Evolutionary conservation across 1,140 invertebrate species (phyloP), one percentile per base, ranked within the genome.

Genomic region (Oncopeltus fasciatus): DNA sequence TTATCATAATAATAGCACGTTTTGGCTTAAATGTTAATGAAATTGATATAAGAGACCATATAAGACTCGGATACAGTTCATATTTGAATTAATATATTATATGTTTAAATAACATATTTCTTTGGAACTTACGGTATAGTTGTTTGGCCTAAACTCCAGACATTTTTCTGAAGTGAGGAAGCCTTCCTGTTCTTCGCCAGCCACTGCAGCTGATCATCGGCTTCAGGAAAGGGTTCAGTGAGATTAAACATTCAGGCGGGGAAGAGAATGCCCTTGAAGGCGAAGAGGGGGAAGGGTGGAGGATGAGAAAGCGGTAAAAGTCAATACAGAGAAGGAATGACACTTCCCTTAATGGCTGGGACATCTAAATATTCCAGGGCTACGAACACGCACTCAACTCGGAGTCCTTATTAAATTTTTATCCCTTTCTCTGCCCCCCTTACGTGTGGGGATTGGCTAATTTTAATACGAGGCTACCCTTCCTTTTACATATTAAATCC

Each of bases 241-340:
- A 44, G 43, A 3, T 3, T 18, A 44, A 44, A 44, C 14, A 44
- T 44, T 3, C 18, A 2, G 18, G 43, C 11, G 18, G 14, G 2
- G n/a, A 49, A 21, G 47, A 38, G 21, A 21, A 38, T 33, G 14
- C 31, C 14, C 31, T 14, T 38, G 31, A 38, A 38, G 31, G 31
- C 5, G 31, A 14, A 38, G 31, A 38, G 5, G 31, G 31, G 5
- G 31, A 14, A 14, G 31, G 57, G 21, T 5, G 28, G 33, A 33
- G 57, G 29, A 9, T 18, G 29, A 60, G 43, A 44, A 38, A 43
- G 27, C 60, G 46, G 60, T 61, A 61, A 61, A 61, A 61, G 60
- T 61, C 60, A 61, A 61, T 61, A 61, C 47, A 20, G 47, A 21
- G 47, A 61, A 47, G 60, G 60, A 61, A 61, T 61, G 60, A 61